A percentile compares a stretch with the other conserved stretches of the same genome.
phyloP scores from a whole-genome alignment of 1,140 invertebrate genomes.

The Drosophila varians region DNA sequence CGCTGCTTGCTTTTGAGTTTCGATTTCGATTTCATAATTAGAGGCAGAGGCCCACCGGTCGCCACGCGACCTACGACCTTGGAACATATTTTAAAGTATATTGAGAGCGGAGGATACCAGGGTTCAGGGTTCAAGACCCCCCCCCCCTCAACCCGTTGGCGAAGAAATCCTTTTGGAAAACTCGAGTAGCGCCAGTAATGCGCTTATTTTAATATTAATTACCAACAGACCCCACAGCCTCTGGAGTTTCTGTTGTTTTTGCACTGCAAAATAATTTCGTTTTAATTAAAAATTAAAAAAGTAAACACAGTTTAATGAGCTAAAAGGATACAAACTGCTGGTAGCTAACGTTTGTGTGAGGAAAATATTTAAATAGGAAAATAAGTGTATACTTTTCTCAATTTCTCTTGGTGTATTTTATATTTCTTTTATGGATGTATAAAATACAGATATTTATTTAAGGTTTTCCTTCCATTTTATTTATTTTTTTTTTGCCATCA shows the following conservation, averaged over 20 bases:
- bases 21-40: conserved; percentile 75
- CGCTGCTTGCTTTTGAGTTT: conserved; percentile 43
- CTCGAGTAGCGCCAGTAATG: conserved; percentile 39
- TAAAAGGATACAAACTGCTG: no score
- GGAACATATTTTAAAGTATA: background rate
- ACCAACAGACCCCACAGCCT: conserved; percentile 58
- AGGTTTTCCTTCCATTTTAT: background rate
- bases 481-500: conserved; percentile 9
- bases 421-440: background rate
- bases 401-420: no score
- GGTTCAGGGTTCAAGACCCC: background rate
- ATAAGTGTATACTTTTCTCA: no score
- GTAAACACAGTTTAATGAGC: background rate
- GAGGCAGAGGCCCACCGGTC: conserved; percentile 29
- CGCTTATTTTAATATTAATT: conserved; percentile 78
- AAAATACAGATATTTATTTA: background rate
- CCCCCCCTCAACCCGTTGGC: no score
- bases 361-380: no score
- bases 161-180: background rate
- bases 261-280: background rate
- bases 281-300: no score
- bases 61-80: conserved; percentile 1
- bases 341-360: no score
- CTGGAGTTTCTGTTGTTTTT: background rate
- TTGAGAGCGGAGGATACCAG: no score